Base-by-base conservation (phyloP, 2,888 invertebrate genomes). In the Noctua janthe region DNA sequence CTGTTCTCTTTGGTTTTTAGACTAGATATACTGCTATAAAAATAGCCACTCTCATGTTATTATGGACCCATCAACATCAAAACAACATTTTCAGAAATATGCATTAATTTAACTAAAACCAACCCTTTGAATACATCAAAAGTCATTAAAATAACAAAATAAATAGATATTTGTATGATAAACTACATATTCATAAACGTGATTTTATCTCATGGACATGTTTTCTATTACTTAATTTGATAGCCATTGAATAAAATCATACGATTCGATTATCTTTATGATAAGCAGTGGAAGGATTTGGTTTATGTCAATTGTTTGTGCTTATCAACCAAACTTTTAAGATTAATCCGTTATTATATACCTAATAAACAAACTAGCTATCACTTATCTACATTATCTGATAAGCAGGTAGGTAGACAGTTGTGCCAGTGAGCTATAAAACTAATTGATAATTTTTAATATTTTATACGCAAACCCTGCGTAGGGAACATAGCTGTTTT, bases 271-370 rank as follows among this genome's bases (percentile, higher is more conserved):
- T 20, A 35, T 64, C 39, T 71, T 51, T n/a, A 51, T 71, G 70
- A 74, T 80, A 74, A 47, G 13, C 11, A 56, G 51, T 73, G 49
- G 43, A 64, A 51, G n/a, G n/a, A 59, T 64, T 82, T 84, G 69
- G 73, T 84, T 49, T 56, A 62, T 56, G 71, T 78, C 62, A 64
- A 70, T 29, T 29, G 29, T 29, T 29, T 29, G 29, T 29, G 29
- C 1, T 1, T 72, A 84, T 78, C 39, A n/a, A 47, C 35, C 11
- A 78, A 47, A 62, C 13, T 15, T 51, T 23, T 51, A 69, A 69
- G 4, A 71, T 66, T 84, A 66, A 71, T 59, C 23, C 23, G 71
- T 23, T 79, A 59, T 15, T 70, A 49, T 70, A 49, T 64, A 2
- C 6, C 15, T 47, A 17, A 70, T 49, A 70, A 64, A 79, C 29